These are phyloP conservation scores for Nipponia nippon DNA, from an alignment of 2,113 vertebrate species.

Conservation along the genomic window DNA sequence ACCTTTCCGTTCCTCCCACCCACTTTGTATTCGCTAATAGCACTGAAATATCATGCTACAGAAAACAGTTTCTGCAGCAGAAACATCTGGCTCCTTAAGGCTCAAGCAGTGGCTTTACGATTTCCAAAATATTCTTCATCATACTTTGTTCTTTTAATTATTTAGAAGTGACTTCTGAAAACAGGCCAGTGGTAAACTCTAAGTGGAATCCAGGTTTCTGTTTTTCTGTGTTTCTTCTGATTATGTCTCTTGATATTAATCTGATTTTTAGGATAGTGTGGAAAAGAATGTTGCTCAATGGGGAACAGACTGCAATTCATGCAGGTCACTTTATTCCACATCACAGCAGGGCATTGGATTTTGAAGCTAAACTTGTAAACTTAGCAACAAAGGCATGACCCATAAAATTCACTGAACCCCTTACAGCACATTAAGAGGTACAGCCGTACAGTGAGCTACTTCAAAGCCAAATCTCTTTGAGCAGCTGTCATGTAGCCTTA, in stretches of 20 bases:
- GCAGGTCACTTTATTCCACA: not conserved
- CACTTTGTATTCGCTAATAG: constrained; percentile 21
- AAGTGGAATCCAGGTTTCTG: not conserved
- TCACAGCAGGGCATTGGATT: not conserved
- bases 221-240: not conserved
- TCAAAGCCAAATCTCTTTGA: not conserved
- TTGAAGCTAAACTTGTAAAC: not conserved
- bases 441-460: not conserved
- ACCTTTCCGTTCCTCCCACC: constrained; percentile 33
- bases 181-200: not conserved
- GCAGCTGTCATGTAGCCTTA: not conserved
- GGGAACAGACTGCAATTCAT: not conserved
- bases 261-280: not conserved
- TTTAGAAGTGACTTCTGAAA: not conserved
- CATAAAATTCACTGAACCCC: not conserved
- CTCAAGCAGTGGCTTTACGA: not conserved
- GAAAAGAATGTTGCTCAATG: not conserved
- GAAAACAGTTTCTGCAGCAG: constrained; percentile 21
- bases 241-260: not conserved
- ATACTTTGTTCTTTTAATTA: not conserved
- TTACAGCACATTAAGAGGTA: not conserved
- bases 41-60: not conserved
- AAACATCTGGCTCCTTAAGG: constrained; percentile 27
- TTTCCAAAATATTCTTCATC: not conserved
- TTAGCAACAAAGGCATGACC: not conserved